Base-by-base conservation (phyloP, 2,888 invertebrate genomes). In the Mystacides longicornis region DNA sequence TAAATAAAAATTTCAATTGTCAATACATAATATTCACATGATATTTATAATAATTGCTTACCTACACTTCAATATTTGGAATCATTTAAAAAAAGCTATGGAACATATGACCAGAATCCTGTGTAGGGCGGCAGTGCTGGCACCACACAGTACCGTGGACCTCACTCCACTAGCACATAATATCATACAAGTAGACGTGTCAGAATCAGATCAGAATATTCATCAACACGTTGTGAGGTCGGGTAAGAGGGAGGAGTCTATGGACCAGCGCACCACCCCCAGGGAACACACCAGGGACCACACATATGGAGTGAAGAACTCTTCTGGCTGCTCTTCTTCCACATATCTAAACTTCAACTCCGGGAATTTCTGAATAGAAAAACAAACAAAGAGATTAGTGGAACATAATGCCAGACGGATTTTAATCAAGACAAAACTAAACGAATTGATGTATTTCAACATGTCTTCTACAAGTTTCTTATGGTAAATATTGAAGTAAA, bases 221-320 rank as follows among this genome's bases (percentile, higher is more conserved):
- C 52, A 56, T 49, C 52, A 56, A 11, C n/a, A n/a, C n/a, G n/a
- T n/a, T n/a, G 49, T 42, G 47, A 56, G 27, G 43, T 56, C 56
- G 7, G 56, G 53, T 23, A 57, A 43, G 11, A 57, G 50, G 11
- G 50, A 49, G 22, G 54, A 51, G 46, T 77, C 77, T 61, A 75
- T 73, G 14, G 75, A 73, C 75, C 76, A 77, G 65, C 74, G 71
- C 2, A 77, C 68, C 0, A 71, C 70, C 0, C 81, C 82, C 61
- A 80, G 79, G 37, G 74, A 75, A 64, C 78, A 83, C 47, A 97
- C 89, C 52, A 99, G 78, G 2, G 90, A 89, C 99, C 99, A 99
- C 21, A 98, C 93, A 71, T 99, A 99, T 0, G 99, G 99, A 63
- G 98, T 94, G 77, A 99, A 99, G 79, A 99, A 99, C 67, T 98